These are phyloP conservation scores for Rhopilema esculentum DNA, from an alignment of 30 jellyfish, hydroid and myxozoan species.

Conservation along the genomic window DNA sequence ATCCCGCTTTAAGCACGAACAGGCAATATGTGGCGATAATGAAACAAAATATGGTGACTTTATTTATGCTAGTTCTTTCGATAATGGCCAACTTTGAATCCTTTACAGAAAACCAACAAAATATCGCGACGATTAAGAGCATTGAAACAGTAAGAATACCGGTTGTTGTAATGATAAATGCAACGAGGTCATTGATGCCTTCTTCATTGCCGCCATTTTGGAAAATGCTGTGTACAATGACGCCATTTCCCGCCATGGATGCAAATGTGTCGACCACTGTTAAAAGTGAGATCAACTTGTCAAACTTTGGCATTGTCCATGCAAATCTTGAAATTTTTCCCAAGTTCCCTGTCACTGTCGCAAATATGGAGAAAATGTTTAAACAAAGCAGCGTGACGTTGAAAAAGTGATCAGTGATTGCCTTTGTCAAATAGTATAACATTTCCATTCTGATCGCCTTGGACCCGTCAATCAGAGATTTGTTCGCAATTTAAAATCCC, in stretches of 20 bases:
- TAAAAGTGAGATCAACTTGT: constrained; percentile 4
- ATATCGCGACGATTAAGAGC: neutral
- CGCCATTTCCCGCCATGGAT: constrained; percentile 22
- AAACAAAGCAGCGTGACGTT: neutral
- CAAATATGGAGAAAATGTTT: neutral
- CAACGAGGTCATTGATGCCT: neutral
- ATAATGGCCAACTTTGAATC: neutral
- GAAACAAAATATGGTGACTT: neutral
- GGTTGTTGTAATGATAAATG: neutral
- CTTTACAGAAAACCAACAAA: neutral
- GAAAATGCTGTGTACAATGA: neutral
- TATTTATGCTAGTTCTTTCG: neutral
- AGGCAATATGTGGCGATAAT: neutral
- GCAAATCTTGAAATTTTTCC: neutral
- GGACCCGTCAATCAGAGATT: neutral
- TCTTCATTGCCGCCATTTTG: neutral
- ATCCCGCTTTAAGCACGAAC: neutral
- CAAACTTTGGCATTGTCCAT: neutral
- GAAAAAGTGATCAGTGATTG: neutral
- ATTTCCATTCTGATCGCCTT: neutral
- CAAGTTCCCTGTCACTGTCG: constrained; percentile 3
- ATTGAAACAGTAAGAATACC: neutral
- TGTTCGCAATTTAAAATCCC: too few species aligned
- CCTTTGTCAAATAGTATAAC: neutral
- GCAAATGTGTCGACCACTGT: neutral